phyloP scores from a whole-genome alignment of 2,113 vertebrate species.

The Malurus cyaneus region DNA sequence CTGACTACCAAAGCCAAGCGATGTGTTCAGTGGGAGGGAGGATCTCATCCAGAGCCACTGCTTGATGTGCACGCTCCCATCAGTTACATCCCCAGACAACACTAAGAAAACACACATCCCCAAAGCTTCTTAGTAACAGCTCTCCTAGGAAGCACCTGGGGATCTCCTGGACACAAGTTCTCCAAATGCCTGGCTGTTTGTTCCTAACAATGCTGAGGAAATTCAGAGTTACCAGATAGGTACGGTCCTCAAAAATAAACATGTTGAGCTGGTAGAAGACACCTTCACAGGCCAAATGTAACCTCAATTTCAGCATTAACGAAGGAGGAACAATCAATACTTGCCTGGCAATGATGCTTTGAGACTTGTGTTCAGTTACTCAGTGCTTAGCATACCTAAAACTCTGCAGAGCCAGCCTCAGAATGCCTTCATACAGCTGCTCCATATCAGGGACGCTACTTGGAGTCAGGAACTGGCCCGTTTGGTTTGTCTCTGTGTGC shows the following conservation, averaged over 20 bases:
- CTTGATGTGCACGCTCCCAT: not conserved
- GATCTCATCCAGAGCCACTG: not conserved
- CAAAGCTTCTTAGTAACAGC: not conserved
- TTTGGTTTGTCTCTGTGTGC: conserved; percentile 13
- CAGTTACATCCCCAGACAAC: not conserved
- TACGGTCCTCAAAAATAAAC: not conserved
- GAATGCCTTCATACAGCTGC: not conserved
- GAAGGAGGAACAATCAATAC: not conserved
- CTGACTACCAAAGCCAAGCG: not conserved
- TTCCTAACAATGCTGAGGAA: not conserved
- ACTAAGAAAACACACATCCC: not conserved
- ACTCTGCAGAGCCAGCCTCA: not conserved
- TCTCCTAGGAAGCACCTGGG: not conserved
- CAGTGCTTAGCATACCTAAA: not conserved
- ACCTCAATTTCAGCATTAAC: not conserved
- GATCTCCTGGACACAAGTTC: not conserved
- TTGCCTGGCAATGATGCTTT: not conserved
- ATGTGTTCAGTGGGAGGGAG: not conserved
- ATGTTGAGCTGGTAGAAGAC: not conserved
- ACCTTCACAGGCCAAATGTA: not conserved
- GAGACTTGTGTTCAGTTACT: not conserved
- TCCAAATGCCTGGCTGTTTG: not conserved
- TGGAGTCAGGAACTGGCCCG: not conserved
- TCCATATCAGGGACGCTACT: not conserved
- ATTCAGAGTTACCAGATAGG: not conserved